A percentile compares a stretch with the other conserved stretches of the same genome.
Evolutionary conservation across 2,797 vertebrate genomes (phyloP).

Genomic region (Acanthornis magna): DNA sequence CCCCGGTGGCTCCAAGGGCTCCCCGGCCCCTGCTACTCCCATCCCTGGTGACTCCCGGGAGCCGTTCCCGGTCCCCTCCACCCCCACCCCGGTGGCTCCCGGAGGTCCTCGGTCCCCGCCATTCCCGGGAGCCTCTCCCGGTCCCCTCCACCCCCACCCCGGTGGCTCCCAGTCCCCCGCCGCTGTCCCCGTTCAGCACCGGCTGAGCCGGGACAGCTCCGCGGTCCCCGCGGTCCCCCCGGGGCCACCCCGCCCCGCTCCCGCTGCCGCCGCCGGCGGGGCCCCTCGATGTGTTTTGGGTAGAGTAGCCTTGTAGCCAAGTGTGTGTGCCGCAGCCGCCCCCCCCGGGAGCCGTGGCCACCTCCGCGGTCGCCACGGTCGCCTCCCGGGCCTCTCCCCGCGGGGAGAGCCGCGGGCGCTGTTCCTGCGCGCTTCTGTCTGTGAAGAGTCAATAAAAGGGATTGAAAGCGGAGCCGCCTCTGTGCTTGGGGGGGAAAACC

Average conservation of each 20-base stretch:
- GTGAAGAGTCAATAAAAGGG: conserved; percentile 73
- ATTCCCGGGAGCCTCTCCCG: no score
- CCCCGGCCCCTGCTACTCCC: no score
- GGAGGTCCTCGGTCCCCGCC: no score
- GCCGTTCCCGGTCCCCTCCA: no score
- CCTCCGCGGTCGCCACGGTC: not conserved
- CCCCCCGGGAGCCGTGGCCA: not conserved
- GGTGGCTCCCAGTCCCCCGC: no score
- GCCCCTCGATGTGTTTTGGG: not conserved
- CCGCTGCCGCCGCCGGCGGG: not conserved
- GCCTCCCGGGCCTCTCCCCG: no score
- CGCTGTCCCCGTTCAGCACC: not conserved
- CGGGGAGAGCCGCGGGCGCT: not conserved
- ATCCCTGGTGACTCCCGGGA: no score
- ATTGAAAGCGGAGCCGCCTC: conserved; percentile 40
- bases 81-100: no score
- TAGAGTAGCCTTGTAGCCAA: conserved; percentile 57
- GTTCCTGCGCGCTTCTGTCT: conserved; percentile 62
- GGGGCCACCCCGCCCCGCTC: not conserved
- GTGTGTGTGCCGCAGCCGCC: conserved; percentile 21
- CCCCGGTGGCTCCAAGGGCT: not conserved
- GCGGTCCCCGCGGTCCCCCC: not conserved
- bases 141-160: no score
- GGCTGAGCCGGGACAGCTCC: not conserved
- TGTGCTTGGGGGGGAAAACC: not conserved